These are phyloP conservation scores for Apocheima hispidaria DNA, from an alignment of 2,888 invertebrate genomes.

Conservation along the genomic window DNA sequence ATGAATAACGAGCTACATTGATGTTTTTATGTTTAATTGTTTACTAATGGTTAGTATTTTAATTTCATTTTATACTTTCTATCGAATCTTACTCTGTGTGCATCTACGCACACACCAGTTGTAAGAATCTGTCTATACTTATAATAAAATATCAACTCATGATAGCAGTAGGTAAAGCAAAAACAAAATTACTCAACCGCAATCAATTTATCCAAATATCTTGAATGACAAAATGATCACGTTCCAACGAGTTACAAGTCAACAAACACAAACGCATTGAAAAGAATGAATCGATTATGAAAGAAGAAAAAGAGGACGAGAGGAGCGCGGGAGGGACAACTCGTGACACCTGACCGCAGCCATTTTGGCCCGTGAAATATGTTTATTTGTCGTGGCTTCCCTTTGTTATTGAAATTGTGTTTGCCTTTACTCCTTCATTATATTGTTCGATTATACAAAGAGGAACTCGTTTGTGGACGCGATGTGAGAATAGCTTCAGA, in stretches of 20 bases:
- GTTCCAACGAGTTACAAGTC: conserved; percentile 44
- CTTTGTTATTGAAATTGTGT: conserved; percentile 86
- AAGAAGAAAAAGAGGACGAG: conserved; percentile 70
- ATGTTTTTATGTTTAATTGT: conserved; percentile 43
- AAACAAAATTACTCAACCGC: conserved; percentile 1
- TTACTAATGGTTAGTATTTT: conserved; percentile 5
- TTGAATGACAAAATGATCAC: conserved; percentile 41
- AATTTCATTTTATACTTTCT: neutral
- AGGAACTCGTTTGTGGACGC: conserved; percentile 81
- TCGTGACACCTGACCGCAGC: conserved; percentile 85
- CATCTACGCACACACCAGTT: too few species aligned
- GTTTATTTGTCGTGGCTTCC: conserved; percentile 85
- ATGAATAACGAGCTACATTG: conserved; percentile 58
- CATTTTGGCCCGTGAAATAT: conserved; percentile 86
- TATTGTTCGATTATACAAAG: conserved; percentile 84
- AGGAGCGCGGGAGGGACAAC: conserved; percentile 60
- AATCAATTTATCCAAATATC: conserved; percentile 15
- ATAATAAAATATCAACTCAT: too few species aligned
- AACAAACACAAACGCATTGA: conserved; percentile 69
- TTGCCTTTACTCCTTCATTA: conserved; percentile 86
- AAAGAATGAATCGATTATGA: conserved; percentile 81
- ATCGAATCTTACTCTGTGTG: neutral
- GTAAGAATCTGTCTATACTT: too few species aligned
- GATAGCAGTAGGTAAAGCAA: neutral
- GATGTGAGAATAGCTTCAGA: conserved; percentile 79